phyloP scores from a whole-genome alignment of 2,113 vertebrate species.

The Mirza zaza region DNA sequence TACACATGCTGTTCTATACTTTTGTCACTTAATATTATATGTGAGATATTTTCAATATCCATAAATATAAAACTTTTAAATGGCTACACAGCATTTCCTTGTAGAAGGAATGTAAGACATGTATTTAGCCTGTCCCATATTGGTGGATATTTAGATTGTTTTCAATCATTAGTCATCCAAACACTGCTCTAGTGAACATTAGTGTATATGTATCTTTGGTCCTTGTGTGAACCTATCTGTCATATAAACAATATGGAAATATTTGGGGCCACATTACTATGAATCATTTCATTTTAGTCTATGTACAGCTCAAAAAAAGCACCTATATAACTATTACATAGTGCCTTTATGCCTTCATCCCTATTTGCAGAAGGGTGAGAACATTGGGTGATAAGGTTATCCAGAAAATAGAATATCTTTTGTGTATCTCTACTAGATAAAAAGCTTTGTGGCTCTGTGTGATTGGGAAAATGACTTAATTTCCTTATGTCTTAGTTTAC shows the following conservation, averaged over 20 bases:
- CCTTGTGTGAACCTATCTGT: background rate
- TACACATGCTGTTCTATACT: background rate
- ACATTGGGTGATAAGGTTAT: background rate
- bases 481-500: constrained; percentile 3
- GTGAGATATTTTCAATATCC: background rate
- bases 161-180: background rate
- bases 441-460: background rate
- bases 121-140: background rate
- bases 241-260: background rate
- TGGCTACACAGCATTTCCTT: background rate
- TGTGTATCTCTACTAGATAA: background rate
- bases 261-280: background rate
- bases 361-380: background rate
- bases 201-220: background rate
- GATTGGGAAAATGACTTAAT: background rate
- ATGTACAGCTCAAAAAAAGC: background rate
- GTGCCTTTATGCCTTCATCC: background rate
- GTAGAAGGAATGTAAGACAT: background rate
- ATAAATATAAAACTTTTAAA: constrained; percentile 2
- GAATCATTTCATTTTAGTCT: constrained; percentile 3
- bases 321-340: background rate
- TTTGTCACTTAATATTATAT: background rate
- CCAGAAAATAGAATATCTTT: constrained; percentile 34
- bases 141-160: background rate
- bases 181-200: background rate